Evolutionary conservation across 1,140 invertebrate species (phyloP), one percentile per base, ranked within the genome.

Genomic region (Drosophila triauraria): DNA sequence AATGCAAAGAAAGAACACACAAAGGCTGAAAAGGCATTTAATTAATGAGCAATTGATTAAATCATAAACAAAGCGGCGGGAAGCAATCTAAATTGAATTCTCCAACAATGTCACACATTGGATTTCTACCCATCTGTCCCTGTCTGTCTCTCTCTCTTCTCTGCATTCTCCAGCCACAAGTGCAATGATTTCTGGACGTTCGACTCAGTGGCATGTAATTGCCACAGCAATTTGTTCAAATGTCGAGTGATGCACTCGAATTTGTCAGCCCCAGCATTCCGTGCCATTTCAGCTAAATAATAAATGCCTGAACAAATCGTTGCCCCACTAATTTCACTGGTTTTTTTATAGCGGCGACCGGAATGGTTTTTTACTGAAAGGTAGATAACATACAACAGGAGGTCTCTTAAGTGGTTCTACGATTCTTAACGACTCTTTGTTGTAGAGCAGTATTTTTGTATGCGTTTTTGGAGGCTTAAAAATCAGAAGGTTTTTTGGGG

Each of bases 21-120:
- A 56, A 58, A 44, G 27, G 15, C 30, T 25, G 42, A 1, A 44
- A 75, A 61, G 65, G 60, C 84, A 74, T 90, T 88, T 90, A 90
- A 84, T 88, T 84, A 88, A 88, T 88, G 85, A 90, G 81, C 64
- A 85, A 90, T 88, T 90, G 70, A 88, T 90, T 90, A 79, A 88
- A 90, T 88, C 82, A 90, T 81, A 88, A 90, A 88, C 84, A 87
- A 87, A 80, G 67, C 77, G 47, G 43, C 35, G 27, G 47, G 35
- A 67, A 38, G 40, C 64, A 82, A 68, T 80, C 61, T 72, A 72
- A 85, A 85, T 85, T 71, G 81, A 80, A 48, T 42, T 48, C 71
- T 56, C 65, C 43, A 61, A 46, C 42, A 62, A 67, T 80, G 81
- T 57, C 46, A 32, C n/a, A 12, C 67, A 59, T 50, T 71, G 69